phyloP scores from a whole-genome alignment of 2,797 vertebrate genomes.

The Poeciliopsis infans region DNA sequence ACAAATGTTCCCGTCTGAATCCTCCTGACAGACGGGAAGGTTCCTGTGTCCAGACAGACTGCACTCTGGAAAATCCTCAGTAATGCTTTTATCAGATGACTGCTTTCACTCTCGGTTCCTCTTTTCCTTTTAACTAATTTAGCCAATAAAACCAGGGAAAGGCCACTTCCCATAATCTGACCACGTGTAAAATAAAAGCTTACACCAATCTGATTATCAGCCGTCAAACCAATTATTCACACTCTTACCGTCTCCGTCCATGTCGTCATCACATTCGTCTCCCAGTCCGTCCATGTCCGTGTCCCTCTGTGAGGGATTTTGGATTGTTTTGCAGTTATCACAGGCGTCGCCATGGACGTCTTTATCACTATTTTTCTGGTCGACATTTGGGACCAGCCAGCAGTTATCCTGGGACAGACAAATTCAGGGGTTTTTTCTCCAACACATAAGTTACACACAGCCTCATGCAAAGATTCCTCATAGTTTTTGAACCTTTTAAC shows the following conservation, averaged over 20 bases:
- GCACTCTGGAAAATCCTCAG: slow-evolving; percentile 36
- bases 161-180: slow-evolving; percentile 7
- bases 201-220: background rate
- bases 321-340: slow-evolving; percentile 88
- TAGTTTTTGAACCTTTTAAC: background rate
- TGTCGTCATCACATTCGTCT: slow-evolving; percentile 96
- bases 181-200: slow-evolving; percentile 13
- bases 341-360: slow-evolving; percentile 94
- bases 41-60: slow-evolving; percentile 34
- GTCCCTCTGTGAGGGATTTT: slow-evolving; percentile 92
- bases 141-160: slow-evolving; percentile 42
- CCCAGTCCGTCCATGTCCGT: slow-evolving; percentile 92
- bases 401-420: slow-evolving; percentile 91
- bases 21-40: slow-evolving; percentile 21
- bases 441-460: background rate
- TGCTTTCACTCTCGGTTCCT: slow-evolving; percentile 38
- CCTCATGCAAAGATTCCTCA: background rate
- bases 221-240: background rate
- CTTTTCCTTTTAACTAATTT: slow-evolving; percentile 32
- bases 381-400: slow-evolving; percentile 87
- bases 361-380: slow-evolving; percentile 93
- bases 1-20: slow-evolving; percentile 27
- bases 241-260: slow-evolving; percentile 91
- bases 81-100: slow-evolving; percentile 38
- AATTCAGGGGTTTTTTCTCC: background rate